Base-by-base conservation (phyloP, 2,113 vertebrate genomes). In the Odontophorus gujanensis region DNA sequence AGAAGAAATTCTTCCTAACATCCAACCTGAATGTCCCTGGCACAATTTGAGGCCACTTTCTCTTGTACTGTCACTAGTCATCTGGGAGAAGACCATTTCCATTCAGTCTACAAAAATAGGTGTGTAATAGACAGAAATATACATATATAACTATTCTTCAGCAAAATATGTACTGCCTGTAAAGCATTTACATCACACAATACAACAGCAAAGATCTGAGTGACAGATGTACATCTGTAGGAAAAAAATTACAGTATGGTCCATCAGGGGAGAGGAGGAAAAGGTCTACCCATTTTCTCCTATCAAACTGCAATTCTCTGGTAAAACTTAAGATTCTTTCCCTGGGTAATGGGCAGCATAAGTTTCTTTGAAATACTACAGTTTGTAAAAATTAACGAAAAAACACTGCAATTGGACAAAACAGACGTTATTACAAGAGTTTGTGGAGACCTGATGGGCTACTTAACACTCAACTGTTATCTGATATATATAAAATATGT, bases 261-360 rank as follows among this genome's bases (percentile, higher is more conserved):
- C 62, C 25, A 38, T 7, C 1, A 0, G 7, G 24, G 25, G 25
- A 63, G n/a, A 53, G 26, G 17, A 59, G 8, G 14, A 30, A 69
- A 87, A 69, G 0, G 75, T 76, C 61, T 71, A 50, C 40, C 48
- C 15, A 55, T 91, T 88, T 88, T 66, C 55, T 80, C 43, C 30
- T 57, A 82, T 53, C 75, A 57, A 88, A 76, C 40, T 6, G 1
- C 5, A 88, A 26, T 43, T 26, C 22, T 51, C 57, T 43, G 36
- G 63, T 36, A 88, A 82, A 68, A 42, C 66, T 78, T 57, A 50
- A 50, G n/a, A 68, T 57, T 57, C 34, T 55, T 50, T 55, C 42
- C 72, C 72, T n/a, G 43, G 32, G 66, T 0, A 1, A 34, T 22
- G 16, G 32, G 19, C 32, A 57, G 66, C 55, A 45, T 58, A 74